Evolutionary conservation across 2,113 vertebrate species (phyloP), one percentile per base, ranked within the genome.

Genomic region (Thymallus thymallus): DNA sequence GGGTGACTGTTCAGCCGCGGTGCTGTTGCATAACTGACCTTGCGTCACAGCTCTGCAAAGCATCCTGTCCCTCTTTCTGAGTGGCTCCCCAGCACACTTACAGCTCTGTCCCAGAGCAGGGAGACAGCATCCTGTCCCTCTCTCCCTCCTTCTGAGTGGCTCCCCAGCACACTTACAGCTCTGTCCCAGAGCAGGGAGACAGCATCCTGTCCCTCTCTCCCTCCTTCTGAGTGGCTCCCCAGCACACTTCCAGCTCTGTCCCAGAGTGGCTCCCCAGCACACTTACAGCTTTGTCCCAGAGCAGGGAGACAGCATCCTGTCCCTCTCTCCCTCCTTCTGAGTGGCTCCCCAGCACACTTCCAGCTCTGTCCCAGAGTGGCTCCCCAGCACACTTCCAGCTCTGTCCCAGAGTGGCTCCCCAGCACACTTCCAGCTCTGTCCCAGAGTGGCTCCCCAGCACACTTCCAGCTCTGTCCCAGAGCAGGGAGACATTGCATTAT

Each of bases 1-100:
- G 88, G 90, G 86, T 79, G 90, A 90, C 91, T 94, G 46, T 16
- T 48, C 46, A 14, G 46, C 35, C 93, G 91, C 93, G 92, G 92
- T 82, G 84, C 84, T 88, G 85, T 95, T 95, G 91, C 85, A 79
- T 96, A 95, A 95, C 91, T 86, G 89, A 91, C 91, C 84, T 93
- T 93, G 90, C 88, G 85, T 92, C 91, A 88, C 77, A 71, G 71
- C 83, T 69, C 72, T 82, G 84, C 79, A 85, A 84, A 85, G 75
- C 76, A 69, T 58, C 46, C 73, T 77, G 80, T 66, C 81, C 68
- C 76, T 79, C n/a, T n/a, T n/a, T n/a, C n/a, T n/a, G n/a, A n/a
- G n/a, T n/a, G n/a, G n/a, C n/a, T n/a, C n/a, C n/a, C 76, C 74
- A 70, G 51, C 20, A 26, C 0, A 29, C 70, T 76, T 75, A 16